A percentile compares a stretch with the other conserved stretches of the same genome.
Conservation (phyloP, 1,140 invertebrate genomes). For the Halyomorpha halys region DNA sequence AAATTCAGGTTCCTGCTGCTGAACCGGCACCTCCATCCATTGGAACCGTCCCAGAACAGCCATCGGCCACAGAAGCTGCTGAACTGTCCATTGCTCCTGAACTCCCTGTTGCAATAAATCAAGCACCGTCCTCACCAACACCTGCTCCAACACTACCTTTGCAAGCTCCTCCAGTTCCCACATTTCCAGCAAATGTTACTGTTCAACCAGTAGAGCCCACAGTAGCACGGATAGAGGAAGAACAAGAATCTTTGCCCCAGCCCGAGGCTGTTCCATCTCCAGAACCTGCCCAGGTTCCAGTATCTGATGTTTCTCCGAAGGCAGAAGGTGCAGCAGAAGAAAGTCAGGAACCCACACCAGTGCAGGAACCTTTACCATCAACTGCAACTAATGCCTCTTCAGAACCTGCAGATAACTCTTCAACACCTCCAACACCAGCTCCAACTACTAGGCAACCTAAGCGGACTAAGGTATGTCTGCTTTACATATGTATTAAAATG, state of each 20-base stretch:
- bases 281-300: conserved; percentile 3
- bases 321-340: background rate
- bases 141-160: conserved; percentile 13
- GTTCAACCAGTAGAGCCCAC: conserved; percentile 14
- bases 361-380: background rate
- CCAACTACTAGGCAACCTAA: conserved; percentile 3
- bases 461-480: background rate
- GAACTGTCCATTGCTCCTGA: background rate
- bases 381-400: background rate
- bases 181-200: conserved; percentile 8
- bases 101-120: conserved; percentile 5
- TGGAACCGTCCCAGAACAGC: conserved; percentile 7
- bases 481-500: no score
- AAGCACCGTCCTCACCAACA: conserved; percentile 11
- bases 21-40: conserved; percentile 1
- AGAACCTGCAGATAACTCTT: background rate
- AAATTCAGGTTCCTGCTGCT: conserved; percentile 2
- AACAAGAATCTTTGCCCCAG: conserved; percentile 27
- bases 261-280: background rate
- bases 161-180: background rate
- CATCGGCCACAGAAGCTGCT: background rate
- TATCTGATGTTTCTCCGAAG: background rate
- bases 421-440: background rate
- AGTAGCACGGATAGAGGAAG: conserved; percentile 4
- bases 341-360: background rate